These are phyloP conservation scores for Anas platyrhynchos DNA, from an alignment of 2,113 vertebrate genomes.

Conservation along the genomic window DNA sequence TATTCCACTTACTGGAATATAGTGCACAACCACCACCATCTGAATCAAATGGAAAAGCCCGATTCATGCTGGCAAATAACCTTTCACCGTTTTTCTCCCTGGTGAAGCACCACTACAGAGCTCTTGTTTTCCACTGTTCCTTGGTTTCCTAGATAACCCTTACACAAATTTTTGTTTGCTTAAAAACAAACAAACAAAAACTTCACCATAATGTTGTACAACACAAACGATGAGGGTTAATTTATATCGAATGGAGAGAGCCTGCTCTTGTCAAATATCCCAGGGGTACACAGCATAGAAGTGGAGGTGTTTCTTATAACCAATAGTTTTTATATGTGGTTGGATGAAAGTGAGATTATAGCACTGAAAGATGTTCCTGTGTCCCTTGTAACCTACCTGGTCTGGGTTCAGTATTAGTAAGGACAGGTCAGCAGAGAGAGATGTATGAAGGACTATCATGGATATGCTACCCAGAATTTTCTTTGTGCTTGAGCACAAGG, in stretches of 20 bases:
- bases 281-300: neutral
- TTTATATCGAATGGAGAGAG: neutral
- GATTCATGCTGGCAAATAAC: neutral
- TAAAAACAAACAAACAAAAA: too few species aligned
- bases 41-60: neutral
- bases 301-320: neutral
- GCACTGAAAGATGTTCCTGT: neutral
- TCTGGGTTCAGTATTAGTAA: neutral
- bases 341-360: neutral
- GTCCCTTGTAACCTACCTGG: neutral
- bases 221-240: neutral
- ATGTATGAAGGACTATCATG: neutral
- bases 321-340: neutral
- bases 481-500: rapidly evolving
- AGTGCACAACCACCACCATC: neutral
- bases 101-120: neutral
- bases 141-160: neutral
- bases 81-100: neutral
- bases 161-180: neutral
- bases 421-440: neutral
- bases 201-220: neutral
- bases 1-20: neutral
- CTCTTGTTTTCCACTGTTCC: neutral
- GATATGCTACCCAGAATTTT: neutral
- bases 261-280: neutral